Evolutionary conservation across 2,888 invertebrate genomes (phyloP).

Genomic region (Amiota communis): DNA sequence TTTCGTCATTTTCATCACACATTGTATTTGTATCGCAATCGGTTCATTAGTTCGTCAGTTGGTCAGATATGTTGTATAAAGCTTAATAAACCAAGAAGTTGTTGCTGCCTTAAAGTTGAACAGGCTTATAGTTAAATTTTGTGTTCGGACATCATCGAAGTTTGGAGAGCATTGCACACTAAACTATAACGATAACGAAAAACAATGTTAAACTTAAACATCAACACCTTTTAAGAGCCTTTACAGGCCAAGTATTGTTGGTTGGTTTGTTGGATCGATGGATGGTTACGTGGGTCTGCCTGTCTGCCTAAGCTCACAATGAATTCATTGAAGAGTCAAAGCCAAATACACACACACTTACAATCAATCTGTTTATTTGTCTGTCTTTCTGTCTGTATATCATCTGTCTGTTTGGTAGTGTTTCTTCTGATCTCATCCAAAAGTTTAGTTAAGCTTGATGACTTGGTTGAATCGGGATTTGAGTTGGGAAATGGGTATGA

Average conservation of each 20-base stretch:
- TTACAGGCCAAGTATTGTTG: constrained; percentile 37
- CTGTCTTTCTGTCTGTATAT: background rate
- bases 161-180: constrained; percentile 46
- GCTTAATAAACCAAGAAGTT: no score
- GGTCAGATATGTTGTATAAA: no score
- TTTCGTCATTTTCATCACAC: no score
- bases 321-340: constrained; percentile 14
- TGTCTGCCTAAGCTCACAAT: background rate
- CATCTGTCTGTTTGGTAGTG: no score
- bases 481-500: no score
- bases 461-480: constrained; percentile 7
- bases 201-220: constrained; percentile 71
- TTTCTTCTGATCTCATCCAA: no score
- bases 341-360: no score
- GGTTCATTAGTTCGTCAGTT: no score
- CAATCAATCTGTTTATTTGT: constrained; percentile 10
- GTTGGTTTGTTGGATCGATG: background rate
- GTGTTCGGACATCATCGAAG: no score
- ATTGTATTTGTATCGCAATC: no score
- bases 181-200: constrained; percentile 69
- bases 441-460: background rate
- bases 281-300: background rate
- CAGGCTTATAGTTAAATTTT: no score
- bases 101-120: no score
- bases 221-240: constrained; percentile 70